phyloP scores from a whole-genome alignment of 2,797 vertebrate genomes.

The Pristis pectinata region DNA sequence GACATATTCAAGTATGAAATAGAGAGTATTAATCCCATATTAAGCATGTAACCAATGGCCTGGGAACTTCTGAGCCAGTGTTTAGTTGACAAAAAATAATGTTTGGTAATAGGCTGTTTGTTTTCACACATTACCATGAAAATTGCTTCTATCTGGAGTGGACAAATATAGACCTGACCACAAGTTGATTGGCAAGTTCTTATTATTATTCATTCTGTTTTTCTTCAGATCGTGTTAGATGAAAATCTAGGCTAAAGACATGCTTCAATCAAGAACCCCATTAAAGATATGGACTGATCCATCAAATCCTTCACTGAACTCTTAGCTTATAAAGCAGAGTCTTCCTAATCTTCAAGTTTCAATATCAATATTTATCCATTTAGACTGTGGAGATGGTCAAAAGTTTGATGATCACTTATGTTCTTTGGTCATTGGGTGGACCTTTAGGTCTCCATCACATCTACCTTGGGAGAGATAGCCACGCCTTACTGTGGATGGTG shows the following conservation, averaged over 20 bases:
- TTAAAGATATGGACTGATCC: background rate
- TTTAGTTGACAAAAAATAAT: background rate
- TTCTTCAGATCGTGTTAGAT: background rate
- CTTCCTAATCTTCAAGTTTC: background rate
- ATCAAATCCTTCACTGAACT: background rate
- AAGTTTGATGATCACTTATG: conserved; percentile 65
- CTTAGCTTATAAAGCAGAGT: background rate
- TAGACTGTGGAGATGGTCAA: background rate
- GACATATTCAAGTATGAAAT: background rate
- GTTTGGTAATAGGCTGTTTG: background rate
- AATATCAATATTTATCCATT: background rate
- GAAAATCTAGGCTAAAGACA: background rate
- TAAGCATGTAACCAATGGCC: background rate
- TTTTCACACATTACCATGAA: background rate
- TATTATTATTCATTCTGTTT: background rate
- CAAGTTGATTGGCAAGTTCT: background rate
- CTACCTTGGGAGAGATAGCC: conserved; percentile 79
- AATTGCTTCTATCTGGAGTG: background rate
- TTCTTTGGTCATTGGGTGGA: conserved; percentile 65
- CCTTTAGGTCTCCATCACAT: conserved; percentile 79
- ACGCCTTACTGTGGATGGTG: conserved; percentile 83
- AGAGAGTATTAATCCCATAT: background rate
- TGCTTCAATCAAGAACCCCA: background rate
- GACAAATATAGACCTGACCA: background rate
- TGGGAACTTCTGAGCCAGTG: background rate